Evolutionary conservation across 2,113 vertebrate species (phyloP), one percentile per base, ranked within the genome.

Genomic region (Callipepla squamata): DNA sequence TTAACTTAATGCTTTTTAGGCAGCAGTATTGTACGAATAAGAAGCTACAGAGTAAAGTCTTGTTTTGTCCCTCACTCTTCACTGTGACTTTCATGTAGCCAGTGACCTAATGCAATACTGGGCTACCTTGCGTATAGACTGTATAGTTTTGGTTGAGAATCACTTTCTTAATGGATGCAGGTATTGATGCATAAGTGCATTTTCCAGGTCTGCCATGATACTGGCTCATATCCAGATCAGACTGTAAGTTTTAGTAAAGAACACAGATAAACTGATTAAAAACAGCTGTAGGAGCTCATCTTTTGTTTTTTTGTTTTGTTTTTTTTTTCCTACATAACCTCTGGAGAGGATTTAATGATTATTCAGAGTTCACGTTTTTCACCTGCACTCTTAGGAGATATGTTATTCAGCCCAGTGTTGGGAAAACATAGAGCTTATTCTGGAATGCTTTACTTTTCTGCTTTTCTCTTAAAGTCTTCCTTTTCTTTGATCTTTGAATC

Each of bases 321-420:
- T 89, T 69, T 91, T 89, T 68, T 90, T 95, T 69, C 48, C 65
- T 69, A 11, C 20, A 11, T 85, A 68, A 72, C 45, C 73, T 87
- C 74, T 59, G 51, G 91, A 94, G 81, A 87, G 57, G 65, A 70
- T 83, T 92, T 89, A 91, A 85, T 93, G 42, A 67, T 85, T 90
- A 47, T 40, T 94, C 83, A 55, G 68, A 36, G 67, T 90, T 96
- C 80, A 15, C 61, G 57, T 82, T 51, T 85, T 88, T 88, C 81
- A 95, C 61, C 48, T 67, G 61, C 75, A 48, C 57, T 87, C 63
- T 44, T 51, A 72, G 76, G 87, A 92, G n/a, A 61, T 70, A 7
- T 63, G 57, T 78, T 80, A 57, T 50, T 44, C 51, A 85, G 72
- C 34, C 59, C 75, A 57, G 51, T 72, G n/a, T 86, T 91, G 74